Percentiles rank a stretch among this genome's conserved stretches.
Evolutionary conservation across 2,888 invertebrate species (phyloP).

Genomic region (Phorcus lineatus): DNA sequence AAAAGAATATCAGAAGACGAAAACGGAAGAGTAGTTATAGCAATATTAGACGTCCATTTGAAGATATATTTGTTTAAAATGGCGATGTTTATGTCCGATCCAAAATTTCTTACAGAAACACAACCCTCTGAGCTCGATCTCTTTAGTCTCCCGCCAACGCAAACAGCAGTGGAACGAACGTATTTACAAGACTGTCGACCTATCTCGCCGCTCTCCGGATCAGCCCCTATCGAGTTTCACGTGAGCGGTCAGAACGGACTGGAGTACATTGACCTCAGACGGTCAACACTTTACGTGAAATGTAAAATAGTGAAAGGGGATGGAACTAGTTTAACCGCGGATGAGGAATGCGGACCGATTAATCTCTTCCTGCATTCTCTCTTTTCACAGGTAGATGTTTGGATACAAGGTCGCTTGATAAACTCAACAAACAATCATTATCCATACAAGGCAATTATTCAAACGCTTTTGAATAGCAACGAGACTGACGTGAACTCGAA

Average conservation of each 20-base stretch:
- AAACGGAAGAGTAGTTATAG: no score
- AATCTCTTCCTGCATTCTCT: background rate
- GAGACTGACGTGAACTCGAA: no score
- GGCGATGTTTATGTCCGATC: no score
- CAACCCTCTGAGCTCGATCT: no score
- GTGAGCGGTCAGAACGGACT: background rate
- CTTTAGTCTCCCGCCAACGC: no score
- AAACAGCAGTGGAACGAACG: no score
- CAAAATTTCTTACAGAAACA: no score
- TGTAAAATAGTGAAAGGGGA: background rate
- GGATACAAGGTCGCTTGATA: background rate
- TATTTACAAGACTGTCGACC: background rate
- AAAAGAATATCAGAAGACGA: no score
- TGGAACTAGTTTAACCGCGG: background rate
- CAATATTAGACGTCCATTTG: no score
- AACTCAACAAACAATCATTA: background rate
- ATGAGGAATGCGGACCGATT: background rate
- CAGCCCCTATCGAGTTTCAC: background rate
- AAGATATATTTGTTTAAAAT: no score
- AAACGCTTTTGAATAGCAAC: background rate
- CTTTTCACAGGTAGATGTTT: background rate
- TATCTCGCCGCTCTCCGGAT: background rate
- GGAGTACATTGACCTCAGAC: background rate
- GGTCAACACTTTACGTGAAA: background rate
- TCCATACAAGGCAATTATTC: background rate